Conservation (phyloP, 2,797 vertebrate species). For the Poecilia picta region DNA sequence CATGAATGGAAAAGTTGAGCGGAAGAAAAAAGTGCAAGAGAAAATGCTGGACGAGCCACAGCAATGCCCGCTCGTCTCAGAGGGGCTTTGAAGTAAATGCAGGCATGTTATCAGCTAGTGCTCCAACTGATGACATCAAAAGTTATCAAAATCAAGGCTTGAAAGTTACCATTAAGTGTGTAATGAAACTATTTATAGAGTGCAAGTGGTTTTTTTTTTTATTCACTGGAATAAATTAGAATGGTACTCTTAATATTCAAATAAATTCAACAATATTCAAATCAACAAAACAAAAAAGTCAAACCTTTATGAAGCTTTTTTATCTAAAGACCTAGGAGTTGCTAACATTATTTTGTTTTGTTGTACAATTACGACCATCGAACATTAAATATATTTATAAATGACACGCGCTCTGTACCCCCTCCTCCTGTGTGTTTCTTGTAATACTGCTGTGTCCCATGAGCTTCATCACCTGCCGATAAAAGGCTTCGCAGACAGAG, state of each 20-base stretch:
- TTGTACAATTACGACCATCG: constrained; percentile 46
- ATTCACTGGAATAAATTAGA: not conserved
- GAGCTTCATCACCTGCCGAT: constrained; percentile 56
- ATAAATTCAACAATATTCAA: not conserved
- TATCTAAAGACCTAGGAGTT: constrained; percentile 3
- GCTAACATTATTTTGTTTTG: constrained; percentile 16
- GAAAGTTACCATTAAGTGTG: not conserved
- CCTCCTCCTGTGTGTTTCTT: constrained; percentile 32
- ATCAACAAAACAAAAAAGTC: constrained; percentile 12
- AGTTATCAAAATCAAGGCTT: not conserved
- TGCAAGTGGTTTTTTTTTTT: not conserved
- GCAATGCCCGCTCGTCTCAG: not conserved
- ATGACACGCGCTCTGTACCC: constrained; percentile 45
- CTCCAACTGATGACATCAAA: not conserved
- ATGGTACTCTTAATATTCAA: not conserved
- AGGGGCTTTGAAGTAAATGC: not conserved
- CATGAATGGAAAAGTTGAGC: not conserved
- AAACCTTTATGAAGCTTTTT: constrained; percentile 44
- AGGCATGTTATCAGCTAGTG: not conserved
- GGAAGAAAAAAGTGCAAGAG: not conserved
- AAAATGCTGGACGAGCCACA: not conserved
- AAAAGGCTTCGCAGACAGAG: constrained; percentile 29
- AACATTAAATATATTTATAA: constrained; percentile 44
- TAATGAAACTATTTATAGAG: not conserved
- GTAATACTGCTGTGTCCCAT: constrained; percentile 46